These are phyloP conservation scores for Teleogryllus oceanicus DNA, from an alignment of 2,888 invertebrate species.

Conservation along the genomic window DNA sequence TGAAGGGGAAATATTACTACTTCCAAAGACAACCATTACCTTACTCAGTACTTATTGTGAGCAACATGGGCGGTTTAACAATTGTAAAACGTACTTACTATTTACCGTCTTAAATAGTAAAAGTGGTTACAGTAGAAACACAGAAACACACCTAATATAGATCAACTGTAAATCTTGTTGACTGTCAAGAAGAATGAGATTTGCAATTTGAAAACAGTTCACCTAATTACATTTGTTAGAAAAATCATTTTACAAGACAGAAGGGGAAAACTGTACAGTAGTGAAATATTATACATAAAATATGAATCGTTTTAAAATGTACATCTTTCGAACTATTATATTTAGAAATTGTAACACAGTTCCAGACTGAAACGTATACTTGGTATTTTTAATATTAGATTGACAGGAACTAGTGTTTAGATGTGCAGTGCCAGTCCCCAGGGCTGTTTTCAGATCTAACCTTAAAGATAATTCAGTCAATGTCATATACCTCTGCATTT, in stretches of 20 bases:
- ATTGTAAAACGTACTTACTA: slow-evolving; percentile 19
- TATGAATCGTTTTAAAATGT: not conserved
- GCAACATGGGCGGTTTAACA: slow-evolving; percentile 29
- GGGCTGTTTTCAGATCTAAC: not conserved
- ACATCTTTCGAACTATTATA: not conserved
- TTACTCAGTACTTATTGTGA: slow-evolving; percentile 29
- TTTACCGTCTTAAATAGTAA: slow-evolving; percentile 18
- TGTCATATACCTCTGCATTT: no score
- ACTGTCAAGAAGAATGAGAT: not conserved
- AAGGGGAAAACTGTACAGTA: not conserved
- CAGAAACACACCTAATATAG: slow-evolving; percentile 18
- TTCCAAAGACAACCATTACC: slow-evolving; percentile 1
- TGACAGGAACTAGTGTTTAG: slow-evolving; percentile 8
- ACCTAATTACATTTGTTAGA: not conserved
- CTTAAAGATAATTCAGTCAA: no score
- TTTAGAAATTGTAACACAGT: not conserved
- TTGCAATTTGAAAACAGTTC: not conserved
- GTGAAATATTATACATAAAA: no score
- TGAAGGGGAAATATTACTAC: not conserved
- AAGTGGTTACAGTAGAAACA: slow-evolving; percentile 10
- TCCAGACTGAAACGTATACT: slow-evolving; percentile 12
- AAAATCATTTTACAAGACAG: slow-evolving; percentile 3
- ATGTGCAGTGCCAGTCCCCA: not conserved
- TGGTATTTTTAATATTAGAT: slow-evolving; percentile 3
- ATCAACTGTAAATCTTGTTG: not conserved